Evolutionary conservation across 2,888 invertebrate genomes (phyloP).

Genomic region (Creontiades dilutus): DNA sequence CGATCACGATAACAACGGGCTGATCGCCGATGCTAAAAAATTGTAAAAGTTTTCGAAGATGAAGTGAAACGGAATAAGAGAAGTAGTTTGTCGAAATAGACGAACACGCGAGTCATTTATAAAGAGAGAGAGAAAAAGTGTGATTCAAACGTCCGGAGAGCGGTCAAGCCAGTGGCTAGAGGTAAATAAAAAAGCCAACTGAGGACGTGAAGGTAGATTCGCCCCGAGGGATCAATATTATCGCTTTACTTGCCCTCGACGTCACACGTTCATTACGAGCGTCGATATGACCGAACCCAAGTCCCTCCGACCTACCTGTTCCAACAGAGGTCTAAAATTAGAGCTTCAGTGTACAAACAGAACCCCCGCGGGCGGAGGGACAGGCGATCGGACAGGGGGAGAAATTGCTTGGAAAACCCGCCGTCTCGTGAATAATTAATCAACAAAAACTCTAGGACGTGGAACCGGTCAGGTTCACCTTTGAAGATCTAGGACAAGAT

Average conservation of each 20-base stretch:
- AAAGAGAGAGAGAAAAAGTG: neutral
- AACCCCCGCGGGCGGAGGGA: neutral
- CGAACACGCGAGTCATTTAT: slow-evolving; percentile 40
- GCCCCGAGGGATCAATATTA: slow-evolving; percentile 56
- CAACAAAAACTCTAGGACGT: neutral
- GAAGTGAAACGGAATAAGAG: slow-evolving; percentile 1
- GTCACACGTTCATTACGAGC: slow-evolving; percentile 65
- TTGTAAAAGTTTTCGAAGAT: neutral
- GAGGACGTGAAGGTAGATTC: slow-evolving; percentile 49
- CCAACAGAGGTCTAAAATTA: slow-evolving; percentile 30
- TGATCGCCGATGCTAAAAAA: slow-evolving; percentile 34
- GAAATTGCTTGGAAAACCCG: neutral
- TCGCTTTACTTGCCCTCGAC: slow-evolving; percentile 52
- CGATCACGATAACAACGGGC: neutral
- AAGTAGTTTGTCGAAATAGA: neutral
- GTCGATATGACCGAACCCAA: slow-evolving; percentile 36
- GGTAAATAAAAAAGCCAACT: slow-evolving; percentile 60
- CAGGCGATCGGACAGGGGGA: neutral
- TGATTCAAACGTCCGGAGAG: neutral
- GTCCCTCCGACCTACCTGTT: slow-evolving; percentile 9
- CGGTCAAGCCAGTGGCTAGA: slow-evolving; percentile 38
- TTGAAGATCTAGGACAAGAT: too few species aligned
- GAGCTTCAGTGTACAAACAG: slow-evolving; percentile 5
- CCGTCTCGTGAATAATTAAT: neutral
- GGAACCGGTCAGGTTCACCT: neutral